These are phyloP conservation scores for Pipistrellus kuhlii DNA, from an alignment of 2,797 vertebrate species.

Conservation along the genomic window DNA sequence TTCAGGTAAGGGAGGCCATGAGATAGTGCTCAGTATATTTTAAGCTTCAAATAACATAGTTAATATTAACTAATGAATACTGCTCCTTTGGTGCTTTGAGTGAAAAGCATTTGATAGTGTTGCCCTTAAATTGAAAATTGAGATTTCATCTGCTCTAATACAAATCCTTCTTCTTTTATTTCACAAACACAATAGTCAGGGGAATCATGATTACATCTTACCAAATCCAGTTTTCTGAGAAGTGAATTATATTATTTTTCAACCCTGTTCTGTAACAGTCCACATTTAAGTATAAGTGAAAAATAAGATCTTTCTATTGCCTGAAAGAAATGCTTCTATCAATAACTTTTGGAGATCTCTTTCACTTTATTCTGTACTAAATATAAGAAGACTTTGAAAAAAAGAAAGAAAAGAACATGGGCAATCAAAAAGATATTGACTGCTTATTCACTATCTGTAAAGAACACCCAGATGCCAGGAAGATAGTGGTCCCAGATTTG, in stretches of 20 bases:
- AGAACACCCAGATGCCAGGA: not conserved
- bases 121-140: not conserved
- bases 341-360: slow-evolving; percentile 30
- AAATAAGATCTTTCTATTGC: not conserved
- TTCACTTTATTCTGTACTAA: slow-evolving; percentile 26
- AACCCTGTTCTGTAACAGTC: slow-evolving; percentile 6
- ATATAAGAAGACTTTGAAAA: slow-evolving; percentile 7
- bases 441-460: slow-evolving; percentile 21
- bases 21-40: not conserved
- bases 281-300: slow-evolving; percentile 17
- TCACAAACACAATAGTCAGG: not conserved
- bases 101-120: not conserved
- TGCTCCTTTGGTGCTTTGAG: not conserved
- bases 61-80: not conserved
- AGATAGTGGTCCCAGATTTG: slow-evolving; percentile 28
- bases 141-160: not conserved
- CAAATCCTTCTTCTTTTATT: not conserved
- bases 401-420: not conserved
- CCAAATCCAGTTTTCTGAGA: not conserved
- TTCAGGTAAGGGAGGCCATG: not conserved
- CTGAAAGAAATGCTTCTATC: slow-evolving; percentile 15
- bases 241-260: slow-evolving; percentile 9
- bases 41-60: not conserved
- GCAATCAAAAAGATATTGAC: slow-evolving; percentile 22
- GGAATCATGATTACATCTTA: not conserved